Base-by-base conservation (phyloP, 1,140 invertebrate species). In the Plodia interpunctella region DNA sequence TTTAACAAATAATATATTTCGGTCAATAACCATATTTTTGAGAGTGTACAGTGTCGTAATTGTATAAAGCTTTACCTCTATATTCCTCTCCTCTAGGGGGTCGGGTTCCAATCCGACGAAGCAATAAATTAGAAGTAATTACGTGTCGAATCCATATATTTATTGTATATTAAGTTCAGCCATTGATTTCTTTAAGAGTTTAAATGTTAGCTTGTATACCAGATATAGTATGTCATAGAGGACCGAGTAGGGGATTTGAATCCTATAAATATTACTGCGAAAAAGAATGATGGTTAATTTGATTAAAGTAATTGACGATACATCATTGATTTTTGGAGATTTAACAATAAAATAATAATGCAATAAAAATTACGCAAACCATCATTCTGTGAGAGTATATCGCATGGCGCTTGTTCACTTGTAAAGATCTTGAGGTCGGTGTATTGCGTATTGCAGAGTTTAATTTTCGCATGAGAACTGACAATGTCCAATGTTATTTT, bases 91-190 rank as follows among this genome's bases (percentile, higher is more conserved):
- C 15, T 17, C 38, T 55, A 54, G 55, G 50, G 66, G 60, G 74
- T 77, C 74, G n/a, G n/a, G n/a, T 77, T 77, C 74, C 74, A 72
- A 70, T 55, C 69, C 62, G 56, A 49, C 49, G 55, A 68, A 77
- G 74, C 74, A 77, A 77, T 77, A 77, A 70, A 53, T 32, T 74
- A 72, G 67, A 63, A 72, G 49, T 74, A 72, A 21, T 51, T 51
- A 53, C 44, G 25, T 58, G 55, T 57, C 50, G 55, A n/a, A n/a
- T n/a, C n/a, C n/a, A n/a, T n/a, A n/a, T n/a, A n/a, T n/a, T n/a
- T n/a, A n/a, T n/a, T n/a, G n/a, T n/a, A n/a, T n/a, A n/a, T n/a
- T n/a, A n/a, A n/a, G n/a, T n/a, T n/a, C n/a, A 56, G 11, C 25
- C 54, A 56, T 65, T 65, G 59, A 32, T 64, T 58, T 66, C 55